These are phyloP conservation scores for Channa maculata DNA, from an alignment of 2,113 vertebrate genomes.

Conservation along the genomic window DNA sequence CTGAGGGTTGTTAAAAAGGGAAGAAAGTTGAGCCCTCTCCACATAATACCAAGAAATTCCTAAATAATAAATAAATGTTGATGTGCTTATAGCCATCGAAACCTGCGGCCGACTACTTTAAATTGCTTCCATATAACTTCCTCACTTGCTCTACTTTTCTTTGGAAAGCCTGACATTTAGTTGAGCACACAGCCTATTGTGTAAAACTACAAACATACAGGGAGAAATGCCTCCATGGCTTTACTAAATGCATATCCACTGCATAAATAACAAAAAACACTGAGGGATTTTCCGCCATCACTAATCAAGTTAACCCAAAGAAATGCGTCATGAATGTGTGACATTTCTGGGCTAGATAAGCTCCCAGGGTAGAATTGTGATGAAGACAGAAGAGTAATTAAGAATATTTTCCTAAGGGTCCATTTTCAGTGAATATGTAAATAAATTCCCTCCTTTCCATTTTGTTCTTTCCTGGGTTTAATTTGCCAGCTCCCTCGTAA, in stretches of 20 bases:
- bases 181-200: conserved; percentile 46
- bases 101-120: conserved; percentile 51
- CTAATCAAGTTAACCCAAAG: conserved; percentile 80
- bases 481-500: conserved; percentile 24
- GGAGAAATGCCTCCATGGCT: conserved; percentile 42
- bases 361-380: conserved; percentile 77
- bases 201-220: conserved; percentile 12
- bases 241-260: conserved; percentile 59
- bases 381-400: conserved; percentile 79
- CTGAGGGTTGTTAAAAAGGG: conserved; percentile 73
- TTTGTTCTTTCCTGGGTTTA: conserved; percentile 39
- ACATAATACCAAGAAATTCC: conserved; percentile 9
- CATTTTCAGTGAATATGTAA: conserved; percentile 76
- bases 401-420: conserved; percentile 75
- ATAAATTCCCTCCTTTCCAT: conserved; percentile 54
- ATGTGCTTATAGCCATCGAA: conserved; percentile 70
- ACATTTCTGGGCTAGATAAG: conserved; percentile 83
- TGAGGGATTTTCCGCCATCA: conserved; percentile 69
- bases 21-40: conserved; percentile 18
- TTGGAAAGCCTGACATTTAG: conserved; percentile 70
- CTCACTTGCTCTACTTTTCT: conserved; percentile 57
- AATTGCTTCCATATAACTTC: conserved; percentile 32
- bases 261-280: conserved; percentile 66
- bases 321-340: conserved; percentile 77
- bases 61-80: conserved; percentile 52